Evolutionary conservation across 64 coral and sea anemone species (phyloP), one percentile per base, ranked within the genome.

Genomic region (Platygyra sinensis): DNA sequence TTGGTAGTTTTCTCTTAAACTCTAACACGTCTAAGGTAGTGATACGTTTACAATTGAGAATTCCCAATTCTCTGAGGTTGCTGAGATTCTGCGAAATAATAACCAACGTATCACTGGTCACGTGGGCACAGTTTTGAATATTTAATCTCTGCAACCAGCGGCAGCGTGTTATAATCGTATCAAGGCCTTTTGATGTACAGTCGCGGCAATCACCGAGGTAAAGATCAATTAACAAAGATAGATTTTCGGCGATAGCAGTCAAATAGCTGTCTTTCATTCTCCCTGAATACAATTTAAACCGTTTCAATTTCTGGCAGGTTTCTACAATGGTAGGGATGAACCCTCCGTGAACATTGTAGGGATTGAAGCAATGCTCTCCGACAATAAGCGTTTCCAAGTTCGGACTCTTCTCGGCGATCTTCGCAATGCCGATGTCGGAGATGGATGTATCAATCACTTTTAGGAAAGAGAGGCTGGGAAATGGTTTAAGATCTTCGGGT

Each of bases 201-300:
- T 76, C 63, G 31, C 94, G 55, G 80, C 94, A 96, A 65, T 92
- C 87, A 30, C 94, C 94, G 10, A 96, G 79, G 46, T 93, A 85
- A 3, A 96, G 49, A 22, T 93, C 80, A 20, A 79, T 88, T 30
- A 96, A n/a, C 36, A 93, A 77, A 12, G 57, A 86, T 62, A 96
- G 36, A 62, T 93, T 89, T 39, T 75, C 52, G 8, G 87, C 80
- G 13, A 96, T 85, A n/a, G 87, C 72, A 13, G 55, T 76, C 67
- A 96, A 73, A 36, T 86, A 92, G 15, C 82, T 85, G 52, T 96
- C 94, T 36, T 86, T 89, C 90, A 96, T 93, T 93, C 83, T 93
- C 19, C 80, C 86, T 9, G 90, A 93, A 63, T 80, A 92, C 19
- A 92, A 74, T 77, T 92, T 92, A 22, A 96, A 65, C 50, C 55